A percentile compares a stretch with the other conserved stretches of the same genome.
Evolutionary conservation across 1,140 invertebrate genomes (phyloP).

Genomic region (Chelonus insularis): DNA sequence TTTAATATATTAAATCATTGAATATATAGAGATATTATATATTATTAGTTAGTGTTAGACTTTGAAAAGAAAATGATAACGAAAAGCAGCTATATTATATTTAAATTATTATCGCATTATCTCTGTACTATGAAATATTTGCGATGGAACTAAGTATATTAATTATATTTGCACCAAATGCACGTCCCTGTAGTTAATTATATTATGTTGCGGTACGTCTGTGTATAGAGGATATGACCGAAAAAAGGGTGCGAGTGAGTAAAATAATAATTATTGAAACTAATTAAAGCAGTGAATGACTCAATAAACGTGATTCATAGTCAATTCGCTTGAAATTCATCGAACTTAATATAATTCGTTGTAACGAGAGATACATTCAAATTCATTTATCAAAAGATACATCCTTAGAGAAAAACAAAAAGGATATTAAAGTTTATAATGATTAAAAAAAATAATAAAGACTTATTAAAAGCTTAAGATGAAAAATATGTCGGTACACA

Average conservation of each 20-base stretch:
- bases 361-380: slow-evolving; percentile 3
- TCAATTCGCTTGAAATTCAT: slow-evolving; percentile 12
- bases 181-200: slow-evolving; percentile 16
- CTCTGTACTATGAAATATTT: slow-evolving; percentile 20
- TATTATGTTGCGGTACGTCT: slow-evolving; percentile 30
- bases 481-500: slow-evolving; percentile 5
- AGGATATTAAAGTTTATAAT: slow-evolving; percentile 2
- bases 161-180: slow-evolving; percentile 26
- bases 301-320: neutral
- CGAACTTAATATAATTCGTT: neutral
- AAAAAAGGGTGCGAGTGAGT: neutral
- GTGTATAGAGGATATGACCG: slow-evolving; percentile 34
- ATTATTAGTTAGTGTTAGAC: slow-evolving; percentile 37
- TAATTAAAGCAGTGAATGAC: neutral
- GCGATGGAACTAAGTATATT: slow-evolving; percentile 24
- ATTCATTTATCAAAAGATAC: neutral
- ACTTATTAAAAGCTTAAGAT: slow-evolving; percentile 4
- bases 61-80: slow-evolving; percentile 33
- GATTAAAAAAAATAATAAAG: slow-evolving; percentile 2
- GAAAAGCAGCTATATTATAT: slow-evolving; percentile 41
- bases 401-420: neutral
- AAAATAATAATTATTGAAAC: slow-evolving; percentile 14
- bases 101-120: slow-evolving; percentile 33
- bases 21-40: slow-evolving; percentile 37
- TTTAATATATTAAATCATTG: slow-evolving; percentile 48